Percentiles rank a stretch among this genome's conserved stretches.
phyloP scores from a whole-genome alignment of 2,797 vertebrate genomes.

The Microchirus variegatus region DNA sequence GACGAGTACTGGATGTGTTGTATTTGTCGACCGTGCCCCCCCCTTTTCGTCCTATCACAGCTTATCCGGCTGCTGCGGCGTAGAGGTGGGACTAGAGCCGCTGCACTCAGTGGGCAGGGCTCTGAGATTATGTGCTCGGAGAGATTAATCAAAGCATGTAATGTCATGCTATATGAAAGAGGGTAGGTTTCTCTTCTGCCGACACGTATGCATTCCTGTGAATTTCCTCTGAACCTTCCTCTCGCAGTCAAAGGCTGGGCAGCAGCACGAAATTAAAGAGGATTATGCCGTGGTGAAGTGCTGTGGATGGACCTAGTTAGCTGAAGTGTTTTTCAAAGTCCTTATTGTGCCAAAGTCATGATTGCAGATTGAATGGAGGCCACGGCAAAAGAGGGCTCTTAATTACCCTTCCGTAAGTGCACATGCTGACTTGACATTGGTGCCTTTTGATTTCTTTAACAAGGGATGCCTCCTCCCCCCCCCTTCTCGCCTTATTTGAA shows the following conservation, averaged over 20 bases:
- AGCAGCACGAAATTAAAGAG: conserved; percentile 18
- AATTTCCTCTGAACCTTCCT: conserved; percentile 33
- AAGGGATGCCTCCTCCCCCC: conserved; percentile 19
- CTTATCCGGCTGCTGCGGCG: conserved; percentile 65
- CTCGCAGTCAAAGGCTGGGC: conserved; percentile 33
- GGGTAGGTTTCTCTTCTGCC: conserved; percentile 34
- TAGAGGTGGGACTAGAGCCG: conserved; percentile 47
- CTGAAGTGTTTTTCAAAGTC: conserved; percentile 44
- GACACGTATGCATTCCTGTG: conserved; percentile 1
- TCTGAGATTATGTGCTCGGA: conserved; percentile 59
- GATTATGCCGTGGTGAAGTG: conserved; percentile 30
- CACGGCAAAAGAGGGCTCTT: conserved; percentile 53
- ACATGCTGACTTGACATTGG: conserved; percentile 52
- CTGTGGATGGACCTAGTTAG: conserved; percentile 45
- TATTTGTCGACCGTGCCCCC: conserved; percentile 30
- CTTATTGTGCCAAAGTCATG: conserved; percentile 59
- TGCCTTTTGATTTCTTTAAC: conserved; percentile 57
- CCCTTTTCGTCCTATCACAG: conserved; percentile 49
- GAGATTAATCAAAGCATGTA: conserved; percentile 71
- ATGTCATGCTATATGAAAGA: conserved; percentile 41
- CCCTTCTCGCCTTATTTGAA: conserved; percentile 34
- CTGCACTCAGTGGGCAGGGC: conserved; percentile 34
- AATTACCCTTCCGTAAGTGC: conserved; percentile 64
- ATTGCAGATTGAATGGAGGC: conserved; percentile 71
- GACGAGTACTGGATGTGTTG: conserved; percentile 49